Evolutionary conservation across 2,113 vertebrate genomes (phyloP).

Genomic region (Brachyhypopomus gauderio): DNA sequence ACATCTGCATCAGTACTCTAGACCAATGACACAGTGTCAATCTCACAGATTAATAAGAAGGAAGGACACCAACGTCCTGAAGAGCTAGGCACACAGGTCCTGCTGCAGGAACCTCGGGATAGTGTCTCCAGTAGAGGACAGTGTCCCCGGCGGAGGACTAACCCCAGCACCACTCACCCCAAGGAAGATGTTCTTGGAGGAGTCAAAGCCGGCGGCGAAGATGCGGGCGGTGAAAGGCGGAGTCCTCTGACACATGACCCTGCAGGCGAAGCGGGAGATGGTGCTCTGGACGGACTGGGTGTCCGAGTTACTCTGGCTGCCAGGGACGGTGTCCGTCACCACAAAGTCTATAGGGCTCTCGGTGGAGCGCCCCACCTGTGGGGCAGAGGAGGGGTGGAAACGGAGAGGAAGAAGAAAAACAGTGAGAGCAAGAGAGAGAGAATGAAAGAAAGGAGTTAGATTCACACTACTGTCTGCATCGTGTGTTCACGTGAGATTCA

Average conservation of each 20-base stretch:
- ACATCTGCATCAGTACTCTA: neutral
- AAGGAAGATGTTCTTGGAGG: constrained; percentile 98
- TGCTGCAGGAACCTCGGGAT: too few relatives aligned
- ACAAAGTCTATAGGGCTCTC: constrained; percentile 98
- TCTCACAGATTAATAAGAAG: too few relatives aligned
- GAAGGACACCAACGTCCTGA: too few relatives aligned
- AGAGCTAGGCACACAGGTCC: too few relatives aligned
- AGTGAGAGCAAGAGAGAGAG: neutral
- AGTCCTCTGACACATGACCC: constrained; percentile 95
- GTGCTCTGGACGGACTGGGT: constrained; percentile 98
- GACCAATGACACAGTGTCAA: too few relatives aligned
- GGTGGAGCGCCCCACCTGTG: constrained; percentile 94
- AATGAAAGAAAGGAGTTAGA: too few relatives aligned
- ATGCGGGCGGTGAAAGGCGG: constrained; percentile 94
- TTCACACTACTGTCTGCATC: too few relatives aligned
- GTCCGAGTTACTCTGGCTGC: constrained; percentile 92
- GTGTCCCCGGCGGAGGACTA: too few relatives aligned
- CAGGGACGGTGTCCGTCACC: constrained; percentile 95
- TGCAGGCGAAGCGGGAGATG: constrained; percentile 97
- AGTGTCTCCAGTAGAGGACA: too few relatives aligned
- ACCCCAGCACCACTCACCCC: constrained; percentile 79
- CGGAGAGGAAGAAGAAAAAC: neutral
- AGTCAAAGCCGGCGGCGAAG: constrained; percentile 97
- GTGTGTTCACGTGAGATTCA: too few relatives aligned
- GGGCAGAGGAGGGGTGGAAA: neutral